phyloP scores from a whole-genome alignment of 2,888 invertebrate genomes.

The Ochropleura plecta region DNA sequence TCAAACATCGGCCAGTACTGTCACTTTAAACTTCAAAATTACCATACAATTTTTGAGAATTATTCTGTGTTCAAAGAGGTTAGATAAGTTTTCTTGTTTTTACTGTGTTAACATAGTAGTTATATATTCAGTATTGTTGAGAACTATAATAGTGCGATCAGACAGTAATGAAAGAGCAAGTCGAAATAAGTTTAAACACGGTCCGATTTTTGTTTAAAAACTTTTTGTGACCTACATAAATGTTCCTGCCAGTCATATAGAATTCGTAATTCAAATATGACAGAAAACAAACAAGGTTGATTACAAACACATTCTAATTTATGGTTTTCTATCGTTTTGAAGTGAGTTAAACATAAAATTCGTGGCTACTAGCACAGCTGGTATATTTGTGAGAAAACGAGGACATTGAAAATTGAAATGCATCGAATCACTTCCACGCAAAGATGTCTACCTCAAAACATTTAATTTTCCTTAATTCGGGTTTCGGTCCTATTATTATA shows the following conservation, averaged over 20 bases:
- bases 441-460: not conserved
- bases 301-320: slow-evolving; percentile 68
- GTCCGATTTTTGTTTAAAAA: slow-evolving; percentile 17
- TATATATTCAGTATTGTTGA: not conserved
- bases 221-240: slow-evolving; percentile 22
- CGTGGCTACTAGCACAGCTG: slow-evolving; percentile 54
- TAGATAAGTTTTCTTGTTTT: not conserved
- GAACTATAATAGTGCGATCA: not conserved
- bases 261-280: slow-evolving; percentile 44
- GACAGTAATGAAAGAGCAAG: slow-evolving; percentile 42
- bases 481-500: not conserved
- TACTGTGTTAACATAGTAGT: not conserved
- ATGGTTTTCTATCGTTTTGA: slow-evolving; percentile 68
- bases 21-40: no score
- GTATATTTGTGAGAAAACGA: slow-evolving; percentile 5
- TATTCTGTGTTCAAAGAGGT: no score
- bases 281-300: slow-evolving; percentile 58
- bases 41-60: no score
- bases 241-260: slow-evolving; percentile 39
- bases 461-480: not conserved
- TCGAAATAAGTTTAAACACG: slow-evolving; percentile 13
- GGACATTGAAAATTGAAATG: not conserved
- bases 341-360: slow-evolving; percentile 74
- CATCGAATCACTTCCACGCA: not conserved
- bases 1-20: not conserved